Evolutionary conservation across 2,113 vertebrate species (phyloP), one percentile per base, ranked within the genome.

Genomic region (Cryptotis parvus): DNA sequence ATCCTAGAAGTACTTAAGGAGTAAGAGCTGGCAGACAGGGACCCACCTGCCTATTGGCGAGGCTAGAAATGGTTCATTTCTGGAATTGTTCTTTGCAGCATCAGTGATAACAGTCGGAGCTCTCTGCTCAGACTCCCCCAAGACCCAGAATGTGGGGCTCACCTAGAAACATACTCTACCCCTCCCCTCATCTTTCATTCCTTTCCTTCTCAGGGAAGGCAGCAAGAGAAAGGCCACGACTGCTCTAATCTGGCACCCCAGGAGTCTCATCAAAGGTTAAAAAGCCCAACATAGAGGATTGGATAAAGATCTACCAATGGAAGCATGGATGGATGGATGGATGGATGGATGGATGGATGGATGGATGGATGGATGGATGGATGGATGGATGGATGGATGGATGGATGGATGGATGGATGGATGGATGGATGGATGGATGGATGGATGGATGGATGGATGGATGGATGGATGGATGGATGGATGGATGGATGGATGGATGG

Each of bases 11-110:
- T 97, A 94, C 97, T 97, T 95, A 97, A 95, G 95, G 96, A 97
- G 92, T 75, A 91, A 95, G 91, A 95, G 83, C 93, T 86, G 74
- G 95, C 92, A 88, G 93, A 95, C 94, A 73, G 87, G 95, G 94
- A 95, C 76, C 90, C 87, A 93, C 96, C 94, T 92, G 95, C 97
- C 97, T 96, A 93, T 97, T 96, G 97, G 96, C 70, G 93, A 96
- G 97, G 97, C 97, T 95, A 96, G 93, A 97, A 96, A 96, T 87
- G 94, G 94, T 97, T 97, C 95, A 97, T 97, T 97, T 96, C 96
- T 89, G 86, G 97, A 97, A 97, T 97, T 97, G 97, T 97, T 97
- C 97, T 97, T 96, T 94, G 96, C 96, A 96, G 97, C 96, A 89
- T 95, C 96, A 97, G 97, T 87, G 85, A 95, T 93, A 96, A 96